A percentile compares a stretch with the other conserved stretches of the same genome.
These are phyloP conservation scores for Hystrix cristata DNA, from an alignment of 2,113 vertebrate genomes.

Conservation along the genomic window DNA sequence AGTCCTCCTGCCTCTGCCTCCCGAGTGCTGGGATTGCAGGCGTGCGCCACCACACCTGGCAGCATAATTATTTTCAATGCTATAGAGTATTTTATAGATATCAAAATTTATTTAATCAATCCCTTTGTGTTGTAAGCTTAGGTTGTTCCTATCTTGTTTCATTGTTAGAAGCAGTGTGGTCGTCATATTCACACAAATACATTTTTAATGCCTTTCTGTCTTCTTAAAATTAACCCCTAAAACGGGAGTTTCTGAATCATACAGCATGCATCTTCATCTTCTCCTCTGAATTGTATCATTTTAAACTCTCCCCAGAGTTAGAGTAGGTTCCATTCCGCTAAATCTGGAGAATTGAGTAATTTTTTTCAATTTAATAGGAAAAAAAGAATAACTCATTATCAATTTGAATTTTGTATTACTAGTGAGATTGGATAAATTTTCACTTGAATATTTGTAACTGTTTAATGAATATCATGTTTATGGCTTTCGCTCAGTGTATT, in stretches of 20 bases:
- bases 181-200: not conserved
- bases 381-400: constrained; percentile 47
- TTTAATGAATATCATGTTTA: not conserved
- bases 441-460: not conserved
- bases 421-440: constrained; percentile 33
- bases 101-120: not conserved
- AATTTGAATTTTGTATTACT: constrained; percentile 14
- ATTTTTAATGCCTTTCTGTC: constrained; percentile 24
- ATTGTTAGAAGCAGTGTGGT: not conserved
- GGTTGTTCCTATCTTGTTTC: constrained; percentile 1
- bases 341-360: not conserved
- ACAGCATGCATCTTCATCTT: not conserved
- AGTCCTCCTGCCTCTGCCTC: not conserved
- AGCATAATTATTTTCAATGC: constrained; percentile 16
- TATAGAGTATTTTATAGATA: not conserved
- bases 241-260: not conserved
- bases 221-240: constrained; percentile 3
- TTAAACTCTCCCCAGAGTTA: not conserved
- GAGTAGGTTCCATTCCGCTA: not conserved
- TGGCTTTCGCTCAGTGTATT: constrained; percentile 32
- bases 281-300: not conserved
- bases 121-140: not conserved
- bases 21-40: not conserved
- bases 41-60: not conserved
- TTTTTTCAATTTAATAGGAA: constrained; percentile 3